A percentile compares a stretch with the other conserved stretches of the same genome.
Evolutionary conservation across 1,140 invertebrate species (phyloP).

Genomic region (Luehdorfia chinensis): DNA sequence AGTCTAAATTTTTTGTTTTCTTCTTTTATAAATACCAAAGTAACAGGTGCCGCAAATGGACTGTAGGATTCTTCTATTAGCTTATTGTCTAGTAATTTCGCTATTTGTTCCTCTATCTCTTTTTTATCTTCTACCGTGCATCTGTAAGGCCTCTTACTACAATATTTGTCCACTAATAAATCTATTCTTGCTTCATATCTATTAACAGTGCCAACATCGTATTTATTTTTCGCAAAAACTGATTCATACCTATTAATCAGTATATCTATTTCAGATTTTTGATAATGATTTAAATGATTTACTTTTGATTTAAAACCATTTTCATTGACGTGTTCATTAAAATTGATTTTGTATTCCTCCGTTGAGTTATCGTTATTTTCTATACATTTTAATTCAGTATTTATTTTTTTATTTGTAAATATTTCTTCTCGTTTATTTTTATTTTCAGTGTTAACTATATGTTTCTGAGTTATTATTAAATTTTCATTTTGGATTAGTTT

Average conservation of each 20-base stretch:
- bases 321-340: conserved; percentile 11
- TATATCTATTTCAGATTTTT: conserved; percentile 34
- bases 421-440: too few species aligned
- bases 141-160: conserved; percentile 46
- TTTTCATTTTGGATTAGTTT: conserved; percentile 24
- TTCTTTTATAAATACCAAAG: conserved; percentile 26
- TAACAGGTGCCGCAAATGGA: conserved; percentile 30
- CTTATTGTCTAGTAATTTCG: conserved; percentile 44
- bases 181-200: conserved; percentile 47
- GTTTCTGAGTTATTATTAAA: conserved; percentile 22
- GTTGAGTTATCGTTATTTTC: too few species aligned
- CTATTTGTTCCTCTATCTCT: conserved; percentile 49
- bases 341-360: conserved; percentile 31
- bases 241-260: too few species aligned
- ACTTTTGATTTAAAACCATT: too few species aligned
- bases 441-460: conserved; percentile 8
- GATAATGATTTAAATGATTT: conserved; percentile 33
- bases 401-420: conserved; percentile 9
- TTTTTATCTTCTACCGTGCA: conserved; percentile 49
- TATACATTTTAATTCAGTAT: conserved; percentile 47
- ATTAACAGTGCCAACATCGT: conserved; percentile 33
- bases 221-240: conserved; percentile 56
- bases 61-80: conserved; percentile 54
- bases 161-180: conserved; percentile 47
- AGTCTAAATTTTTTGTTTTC: conserved; percentile 40